Percentiles rank a stretch among this genome's conserved stretches.
phyloP scores from a whole-genome alignment of 2,797 vertebrate species.

The Odontamblyopus lacepedii region DNA sequence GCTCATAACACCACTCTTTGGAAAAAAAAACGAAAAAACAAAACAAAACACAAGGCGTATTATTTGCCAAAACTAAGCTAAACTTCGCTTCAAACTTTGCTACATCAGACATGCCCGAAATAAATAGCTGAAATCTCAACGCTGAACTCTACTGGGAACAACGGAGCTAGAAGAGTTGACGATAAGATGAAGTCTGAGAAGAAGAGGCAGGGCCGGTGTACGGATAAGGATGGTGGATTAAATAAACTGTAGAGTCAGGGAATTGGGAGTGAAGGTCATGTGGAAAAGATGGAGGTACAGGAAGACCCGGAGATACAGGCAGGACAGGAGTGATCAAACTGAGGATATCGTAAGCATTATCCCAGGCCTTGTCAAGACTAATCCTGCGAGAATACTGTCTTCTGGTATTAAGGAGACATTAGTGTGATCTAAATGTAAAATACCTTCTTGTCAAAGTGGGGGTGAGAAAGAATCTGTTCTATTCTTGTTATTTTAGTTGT shows the following conservation, averaged over 20 bases:
- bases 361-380: background rate
- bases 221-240: slow-evolving; percentile 40
- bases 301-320: slow-evolving; percentile 22
- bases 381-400: background rate
- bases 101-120: background rate
- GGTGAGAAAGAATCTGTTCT: too few relatives aligned
- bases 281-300: slow-evolving; percentile 22
- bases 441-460: background rate
- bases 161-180: background rate
- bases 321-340: slow-evolving; percentile 18
- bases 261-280: slow-evolving; percentile 53
- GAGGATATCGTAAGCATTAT: slow-evolving; percentile 44
- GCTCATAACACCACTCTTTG: background rate
- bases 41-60: background rate
- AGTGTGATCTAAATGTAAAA: background rate
- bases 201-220: slow-evolving; percentile 19
- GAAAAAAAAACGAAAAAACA: too few relatives aligned
- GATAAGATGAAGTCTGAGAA: slow-evolving; percentile 15
- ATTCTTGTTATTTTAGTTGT: background rate
- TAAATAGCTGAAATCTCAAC: slow-evolving; percentile 3
- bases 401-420: background rate
- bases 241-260: slow-evolving; percentile 50
- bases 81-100: slow-evolving; percentile 5
- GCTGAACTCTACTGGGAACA: background rate
- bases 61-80: background rate